Base-by-base conservation (phyloP, 2,113 vertebrate species). In the Centrocercus urophasianus region DNA sequence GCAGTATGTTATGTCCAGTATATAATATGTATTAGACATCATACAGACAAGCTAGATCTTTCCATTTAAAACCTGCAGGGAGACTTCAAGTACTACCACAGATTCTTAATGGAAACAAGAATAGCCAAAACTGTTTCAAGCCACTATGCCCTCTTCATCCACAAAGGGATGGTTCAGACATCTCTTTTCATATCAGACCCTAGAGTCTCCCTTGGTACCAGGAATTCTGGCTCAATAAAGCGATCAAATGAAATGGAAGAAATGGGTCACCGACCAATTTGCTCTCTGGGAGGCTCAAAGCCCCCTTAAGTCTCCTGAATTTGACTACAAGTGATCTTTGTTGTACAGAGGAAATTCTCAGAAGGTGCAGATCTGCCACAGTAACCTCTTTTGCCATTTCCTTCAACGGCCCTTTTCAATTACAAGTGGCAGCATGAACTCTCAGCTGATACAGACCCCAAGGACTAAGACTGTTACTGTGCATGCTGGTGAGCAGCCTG, bases 241-340 rank as follows among this genome's bases (percentile, higher is more conserved):
- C 32, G 93, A 83, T 34, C 79, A 93, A 93, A 94, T 43, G 38
- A 52, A 89, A 93, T 52, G 69, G 59, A 93, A 95, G 82, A 89
- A 91, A 34, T 57, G 65, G 50, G 75, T 83, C 77, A 89, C 71
- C 60, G 50, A 86, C 63, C 67, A 63, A 2, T 85, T 64, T 73
- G 5, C 76, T 79, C 38, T 70, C 64, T 89, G 45, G 50, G 45
- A 59, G 59, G 28, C 38, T 74, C 54, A 91, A 87, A 91, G 60
- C 28, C 73, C 52, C 59, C 47, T 40, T 38, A 47, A 59, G 12
- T 48, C 64, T 80, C 19, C 50, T 88, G 60, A 82, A 85, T 61
- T 75, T 86, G 22, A 77, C 45, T 32, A 45, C 40, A 48, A 66
- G 22, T 42, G 70, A 65, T 47, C 59, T 89, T 72, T 74, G 28